Percentiles rank a stretch among this genome's conserved stretches.
Evolutionary conservation across 2,113 vertebrate genomes (phyloP).

Genomic region (Mormyrus lacerda): DNA sequence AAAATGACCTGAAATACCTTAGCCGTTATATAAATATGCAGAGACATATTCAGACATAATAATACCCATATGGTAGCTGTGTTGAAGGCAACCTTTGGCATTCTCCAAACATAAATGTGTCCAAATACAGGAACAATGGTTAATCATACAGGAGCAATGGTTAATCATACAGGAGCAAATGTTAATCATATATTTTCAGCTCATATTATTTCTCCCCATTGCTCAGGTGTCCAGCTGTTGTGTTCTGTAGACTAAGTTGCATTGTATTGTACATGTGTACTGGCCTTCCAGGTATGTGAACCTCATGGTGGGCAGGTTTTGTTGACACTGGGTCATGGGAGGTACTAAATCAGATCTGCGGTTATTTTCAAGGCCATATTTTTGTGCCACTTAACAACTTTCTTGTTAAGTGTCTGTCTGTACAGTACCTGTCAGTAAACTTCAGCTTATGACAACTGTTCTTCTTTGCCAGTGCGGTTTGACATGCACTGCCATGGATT

Average conservation of each 20-base stretch:
- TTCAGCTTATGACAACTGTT: background rate
- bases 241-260: background rate
- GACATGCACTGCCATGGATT: background rate
- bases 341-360: background rate
- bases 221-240: background rate
- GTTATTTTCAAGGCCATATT: background rate
- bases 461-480: background rate
- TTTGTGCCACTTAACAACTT: background rate
- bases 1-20: background rate
- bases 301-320: background rate
- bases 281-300: background rate
- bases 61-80: background rate
- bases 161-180: background rate
- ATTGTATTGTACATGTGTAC: background rate
- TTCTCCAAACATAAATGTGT: background rate
- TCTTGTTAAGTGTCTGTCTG: background rate
- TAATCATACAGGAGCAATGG: background rate
- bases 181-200: background rate
- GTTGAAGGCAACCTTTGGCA: background rate
- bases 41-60: background rate
- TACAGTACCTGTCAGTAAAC: background rate
- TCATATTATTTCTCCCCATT: background rate
- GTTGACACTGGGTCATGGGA: background rate
- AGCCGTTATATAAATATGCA: background rate
- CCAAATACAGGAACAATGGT: background rate